Evolutionary conservation across 1,140 invertebrate genomes (phyloP), one percentile per base, ranked within the genome.

Genomic region (Chironomus striatipennis): DNA sequence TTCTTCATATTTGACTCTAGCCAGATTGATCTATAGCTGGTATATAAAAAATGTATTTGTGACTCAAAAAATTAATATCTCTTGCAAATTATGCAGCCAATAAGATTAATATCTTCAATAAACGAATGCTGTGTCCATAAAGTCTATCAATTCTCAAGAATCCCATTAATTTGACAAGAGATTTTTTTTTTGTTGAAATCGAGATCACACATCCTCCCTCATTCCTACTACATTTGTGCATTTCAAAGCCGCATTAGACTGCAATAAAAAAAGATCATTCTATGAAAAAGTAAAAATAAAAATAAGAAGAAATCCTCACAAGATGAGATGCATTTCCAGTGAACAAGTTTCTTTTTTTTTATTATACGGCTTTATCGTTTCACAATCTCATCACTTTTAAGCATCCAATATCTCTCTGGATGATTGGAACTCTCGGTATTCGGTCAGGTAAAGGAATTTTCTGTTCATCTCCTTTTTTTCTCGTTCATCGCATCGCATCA

Each of bases 311-410:
- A 34, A 34, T 34, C 24, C 24, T 34, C 24, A 34, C 24, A 15
- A 57, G 47, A 57, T 57, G 47, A 57, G 47, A 57, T 57, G 17
- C 65, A 21, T 18, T 70, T 70, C 65, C 17, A 70, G 65, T 70
- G 65, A 70, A 70, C 8, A 57, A 57, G 47, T 12, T 57, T 15
- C 15, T 70, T 70, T 12, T 57, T 15, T 57, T 70, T 70, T 21
- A 70, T 70, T 17, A 18, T 10, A 12, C 47, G 9, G 10, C n/a
- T 57, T 57, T 12, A 12, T n/a, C 47, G 47, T 57, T 57, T 57
- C n/a, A 12, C 47, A 10, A 57, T 70, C 18, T 70, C 65, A 70
- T 70, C 65, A 9, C 20, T 18, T 70, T 70, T 70, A 70, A 70
- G 65, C 65, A 70, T 70, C 65, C 17, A 57, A 57, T n/a, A 57